A percentile compares a stretch with the other conserved stretches of the same genome.
Conservation (phyloP, 1,140 invertebrate species). For the Brachionus plicatilis region DNA sequence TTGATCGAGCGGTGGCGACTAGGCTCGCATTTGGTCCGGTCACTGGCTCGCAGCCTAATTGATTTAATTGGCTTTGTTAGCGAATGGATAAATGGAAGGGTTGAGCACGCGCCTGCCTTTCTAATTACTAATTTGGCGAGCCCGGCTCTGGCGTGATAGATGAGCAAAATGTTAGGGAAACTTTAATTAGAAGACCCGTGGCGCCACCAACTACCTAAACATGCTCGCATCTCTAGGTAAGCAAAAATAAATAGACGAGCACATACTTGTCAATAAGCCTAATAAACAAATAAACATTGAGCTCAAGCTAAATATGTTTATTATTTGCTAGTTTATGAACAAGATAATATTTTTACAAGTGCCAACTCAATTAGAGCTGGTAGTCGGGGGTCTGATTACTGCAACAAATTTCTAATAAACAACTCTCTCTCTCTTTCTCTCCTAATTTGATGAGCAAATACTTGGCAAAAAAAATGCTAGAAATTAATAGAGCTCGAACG, state of each 20-base stretch:
- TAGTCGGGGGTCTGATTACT: constrained; percentile 21
- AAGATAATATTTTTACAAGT: constrained; percentile 39
- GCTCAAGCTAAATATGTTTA: constrained; percentile 11
- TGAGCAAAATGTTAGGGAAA: constrained; percentile 17
- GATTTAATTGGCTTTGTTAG: constrained; percentile 37
- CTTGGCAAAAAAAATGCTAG: background rate
- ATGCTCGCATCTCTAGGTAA: background rate
- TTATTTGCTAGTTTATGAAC: background rate
- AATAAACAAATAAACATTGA: constrained; percentile 6
- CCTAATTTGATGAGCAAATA: constrained; percentile 29
- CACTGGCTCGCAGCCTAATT: constrained; percentile 10
- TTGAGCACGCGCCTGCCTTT: background rate
- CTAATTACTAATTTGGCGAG: background rate
- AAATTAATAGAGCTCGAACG: background rate
- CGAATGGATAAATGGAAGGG: background rate
- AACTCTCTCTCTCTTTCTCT: background rate
- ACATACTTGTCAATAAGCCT: background rate
- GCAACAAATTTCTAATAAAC: constrained; percentile 29
- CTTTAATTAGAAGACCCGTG: background rate
- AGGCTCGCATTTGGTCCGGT: background rate
- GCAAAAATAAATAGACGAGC: constrained; percentile 1
- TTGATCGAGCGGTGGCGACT: background rate
- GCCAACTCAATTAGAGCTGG: constrained; percentile 30
- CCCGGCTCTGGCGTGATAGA: background rate
- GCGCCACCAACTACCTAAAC: background rate